Percentiles rank a stretch among this genome's conserved stretches.
phyloP scores from a whole-genome alignment of 2,888 invertebrate species.

The Lottia scabra region DNA sequence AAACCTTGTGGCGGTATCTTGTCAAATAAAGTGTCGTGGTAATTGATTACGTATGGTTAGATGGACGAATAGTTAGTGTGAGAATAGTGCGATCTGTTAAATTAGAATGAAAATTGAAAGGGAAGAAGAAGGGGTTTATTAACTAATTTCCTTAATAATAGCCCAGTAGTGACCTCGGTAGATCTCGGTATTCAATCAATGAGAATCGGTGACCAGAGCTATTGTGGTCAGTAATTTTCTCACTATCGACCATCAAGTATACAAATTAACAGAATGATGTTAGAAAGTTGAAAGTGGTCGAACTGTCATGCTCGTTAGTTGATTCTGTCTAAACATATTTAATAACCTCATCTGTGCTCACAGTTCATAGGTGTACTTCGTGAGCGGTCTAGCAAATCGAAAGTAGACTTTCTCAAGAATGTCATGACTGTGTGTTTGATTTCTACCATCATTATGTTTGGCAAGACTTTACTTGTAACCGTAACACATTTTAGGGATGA shows the following conservation, averaged over 20 bases:
- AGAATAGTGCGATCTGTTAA: too few relatives aligned
- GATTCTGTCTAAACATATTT: neutral
- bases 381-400: neutral
- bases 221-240: constrained; percentile 2
- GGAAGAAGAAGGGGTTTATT: neutral
- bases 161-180: neutral
- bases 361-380: neutral
- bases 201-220: neutral
- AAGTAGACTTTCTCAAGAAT: neutral
- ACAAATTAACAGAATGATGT: constrained; percentile 1
- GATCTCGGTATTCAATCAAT: neutral
- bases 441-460: neutral
- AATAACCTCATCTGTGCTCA: neutral
- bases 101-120: too few relatives aligned
- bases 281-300: neutral
- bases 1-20: too few relatives aligned
- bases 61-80: too few relatives aligned
- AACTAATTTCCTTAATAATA: constrained; percentile 1
- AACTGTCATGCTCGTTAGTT: neutral
- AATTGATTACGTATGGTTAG: too few relatives aligned
- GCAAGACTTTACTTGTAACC: neutral
- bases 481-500: neutral
- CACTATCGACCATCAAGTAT: neutral
- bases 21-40: too few relatives aligned
- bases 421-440: neutral